A percentile compares a stretch with the other conserved stretches of the same genome.
phyloP scores from a whole-genome alignment of 2,113 vertebrate genomes.

The Xerus inauris region DNA sequence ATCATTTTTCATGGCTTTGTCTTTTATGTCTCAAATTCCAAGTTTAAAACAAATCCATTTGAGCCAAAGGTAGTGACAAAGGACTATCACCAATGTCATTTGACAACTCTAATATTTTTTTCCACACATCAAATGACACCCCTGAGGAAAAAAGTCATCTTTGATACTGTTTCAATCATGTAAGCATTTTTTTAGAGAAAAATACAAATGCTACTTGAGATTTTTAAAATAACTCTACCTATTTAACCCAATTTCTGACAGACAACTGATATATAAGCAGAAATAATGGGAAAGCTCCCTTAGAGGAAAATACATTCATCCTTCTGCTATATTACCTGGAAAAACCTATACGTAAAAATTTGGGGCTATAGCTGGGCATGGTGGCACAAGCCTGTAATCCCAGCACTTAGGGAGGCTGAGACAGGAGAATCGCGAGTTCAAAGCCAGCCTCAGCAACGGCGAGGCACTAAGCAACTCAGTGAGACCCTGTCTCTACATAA shows the following conservation, averaged over 20 bases:
- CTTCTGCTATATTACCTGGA: not conserved
- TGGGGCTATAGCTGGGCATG: no score
- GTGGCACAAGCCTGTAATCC: no score
- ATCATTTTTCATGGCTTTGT: not conserved
- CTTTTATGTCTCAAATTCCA: slow-evolving; percentile 8
- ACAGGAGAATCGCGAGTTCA: no score
- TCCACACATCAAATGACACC: slow-evolving; percentile 44
- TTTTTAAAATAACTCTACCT: slow-evolving; percentile 24
- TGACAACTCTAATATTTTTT: slow-evolving; percentile 47
- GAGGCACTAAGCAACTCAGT: no score
- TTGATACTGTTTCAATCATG: not conserved
- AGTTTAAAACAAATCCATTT: slow-evolving; percentile 28
- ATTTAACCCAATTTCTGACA: not conserved
- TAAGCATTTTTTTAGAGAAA: not conserved
- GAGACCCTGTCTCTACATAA: no score
- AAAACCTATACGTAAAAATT: not conserved
- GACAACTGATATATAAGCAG: not conserved
- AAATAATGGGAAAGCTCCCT: not conserved
- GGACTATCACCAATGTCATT: not conserved
- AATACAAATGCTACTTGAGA: not conserved
- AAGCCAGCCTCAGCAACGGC: no score
- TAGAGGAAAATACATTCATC: not conserved
- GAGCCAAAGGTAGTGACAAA: not conserved
- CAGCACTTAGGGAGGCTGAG: no score
- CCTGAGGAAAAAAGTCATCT: slow-evolving; percentile 2